Evolutionary conservation across 2,113 vertebrate genomes (phyloP).

Genomic region (Megatriorchis doriae): DNA sequence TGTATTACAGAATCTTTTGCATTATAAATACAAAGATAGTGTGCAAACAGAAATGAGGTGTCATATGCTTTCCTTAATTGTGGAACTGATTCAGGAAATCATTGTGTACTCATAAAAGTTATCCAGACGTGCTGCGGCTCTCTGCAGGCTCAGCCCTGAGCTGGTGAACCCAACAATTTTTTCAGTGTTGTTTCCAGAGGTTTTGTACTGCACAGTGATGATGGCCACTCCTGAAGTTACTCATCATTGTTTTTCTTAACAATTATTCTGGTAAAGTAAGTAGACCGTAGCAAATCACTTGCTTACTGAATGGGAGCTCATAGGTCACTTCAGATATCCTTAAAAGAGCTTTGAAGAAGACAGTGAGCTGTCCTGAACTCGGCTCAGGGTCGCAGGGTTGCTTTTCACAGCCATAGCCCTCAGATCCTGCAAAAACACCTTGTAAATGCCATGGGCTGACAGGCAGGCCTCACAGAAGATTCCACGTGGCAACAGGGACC

Average conservation of each 20-base stretch:
- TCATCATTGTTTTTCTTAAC: not conserved
- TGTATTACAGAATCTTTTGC: not conserved
- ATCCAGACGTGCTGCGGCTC: rapidly evolving
- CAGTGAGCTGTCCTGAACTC: not conserved
- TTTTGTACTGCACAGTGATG: not conserved
- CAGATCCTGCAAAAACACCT: not conserved
- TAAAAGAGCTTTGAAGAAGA: not conserved
- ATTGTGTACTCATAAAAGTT: too few relatives aligned
- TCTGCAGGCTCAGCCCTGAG: not conserved
- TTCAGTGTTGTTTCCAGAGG: not conserved
- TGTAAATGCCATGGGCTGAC: not conserved
- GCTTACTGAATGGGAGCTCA: not conserved
- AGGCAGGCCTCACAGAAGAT: not conserved
- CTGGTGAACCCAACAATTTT: not conserved
- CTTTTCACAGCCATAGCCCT: not conserved
- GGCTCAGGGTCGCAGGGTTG: not conserved
- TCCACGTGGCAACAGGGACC: too few relatives aligned
- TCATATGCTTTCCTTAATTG: not conserved
- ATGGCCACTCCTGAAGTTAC: not conserved
- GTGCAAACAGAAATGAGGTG: not conserved
- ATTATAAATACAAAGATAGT: not conserved
- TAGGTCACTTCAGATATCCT: not conserved
- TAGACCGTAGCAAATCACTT: not conserved
- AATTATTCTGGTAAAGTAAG: not conserved
- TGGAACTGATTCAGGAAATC: not conserved